Conservation (phyloP, 2,888 invertebrate species). For the Seira sanloemensis region DNA sequence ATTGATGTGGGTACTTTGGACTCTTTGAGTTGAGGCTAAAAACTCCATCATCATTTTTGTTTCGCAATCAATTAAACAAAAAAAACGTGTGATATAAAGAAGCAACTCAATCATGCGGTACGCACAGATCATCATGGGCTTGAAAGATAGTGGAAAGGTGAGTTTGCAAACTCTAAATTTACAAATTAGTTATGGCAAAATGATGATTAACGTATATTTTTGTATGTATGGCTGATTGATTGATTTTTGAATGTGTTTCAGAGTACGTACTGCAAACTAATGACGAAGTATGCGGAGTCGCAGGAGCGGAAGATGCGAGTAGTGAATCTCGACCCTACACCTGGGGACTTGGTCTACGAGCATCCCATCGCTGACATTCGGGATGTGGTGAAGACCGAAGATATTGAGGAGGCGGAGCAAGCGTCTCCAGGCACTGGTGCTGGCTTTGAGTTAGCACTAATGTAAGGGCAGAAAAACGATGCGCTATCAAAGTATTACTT, state of each 20-base stretch:
- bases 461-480: slow-evolving; percentile 31
- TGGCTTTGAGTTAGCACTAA: slow-evolving; percentile 69
- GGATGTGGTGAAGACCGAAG: slow-evolving; percentile 93
- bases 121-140: slow-evolving; percentile 96
- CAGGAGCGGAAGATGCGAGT: slow-evolving; percentile 86
- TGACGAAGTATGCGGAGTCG: slow-evolving; percentile 90
- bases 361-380: slow-evolving; percentile 87
- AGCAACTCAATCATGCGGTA: too few relatives aligned
- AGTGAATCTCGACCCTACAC: slow-evolving; percentile 97
- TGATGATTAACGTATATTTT: background rate
- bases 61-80: too few relatives aligned
- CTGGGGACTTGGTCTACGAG: slow-evolving; percentile 94
- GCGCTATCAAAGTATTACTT: too few relatives aligned
- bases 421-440: slow-evolving; percentile 57
- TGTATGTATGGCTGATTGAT: background rate
- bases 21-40: too few relatives aligned
- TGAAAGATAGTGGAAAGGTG: slow-evolving; percentile 98
- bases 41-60: too few relatives aligned
- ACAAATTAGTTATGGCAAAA: background rate
- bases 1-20: too few relatives aligned
- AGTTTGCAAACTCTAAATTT: slow-evolving; percentile 56
- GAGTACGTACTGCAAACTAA: slow-evolving; percentile 95
- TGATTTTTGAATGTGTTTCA: slow-evolving; percentile 75
- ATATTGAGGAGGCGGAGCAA: slow-evolving; percentile 75
- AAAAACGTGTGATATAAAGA: too few relatives aligned